These are phyloP conservation scores for Lomographa bimaculata DNA, from an alignment of 2,888 invertebrate species.

Conservation along the genomic window DNA sequence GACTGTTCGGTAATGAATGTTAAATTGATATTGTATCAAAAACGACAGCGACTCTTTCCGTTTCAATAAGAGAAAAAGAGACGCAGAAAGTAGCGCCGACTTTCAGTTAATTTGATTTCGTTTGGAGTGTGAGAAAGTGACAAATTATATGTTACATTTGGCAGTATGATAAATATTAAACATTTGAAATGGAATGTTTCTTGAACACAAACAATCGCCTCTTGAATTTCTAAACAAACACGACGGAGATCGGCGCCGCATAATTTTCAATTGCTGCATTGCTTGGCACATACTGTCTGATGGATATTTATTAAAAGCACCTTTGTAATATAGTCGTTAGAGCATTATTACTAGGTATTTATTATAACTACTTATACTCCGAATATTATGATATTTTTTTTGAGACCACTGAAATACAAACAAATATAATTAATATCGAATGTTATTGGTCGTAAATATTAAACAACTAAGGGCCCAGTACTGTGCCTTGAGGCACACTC, in stretches of 20 bases:
- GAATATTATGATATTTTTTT: too few relatives aligned
- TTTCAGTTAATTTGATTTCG: conserved; percentile 31
- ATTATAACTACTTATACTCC: too few relatives aligned
- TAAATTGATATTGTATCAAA: conserved; percentile 41
- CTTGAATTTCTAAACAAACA: conserved; percentile 47
- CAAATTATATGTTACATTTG: conserved; percentile 44
- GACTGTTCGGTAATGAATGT: conserved; percentile 46
- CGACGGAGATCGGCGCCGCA: conserved; percentile 28
- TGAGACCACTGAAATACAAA: too few relatives aligned
- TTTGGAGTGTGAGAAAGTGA: conserved; percentile 44
- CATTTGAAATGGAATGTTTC: conserved; percentile 38
- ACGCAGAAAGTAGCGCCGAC: conserved; percentile 21
- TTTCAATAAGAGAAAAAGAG: conserved; percentile 15
- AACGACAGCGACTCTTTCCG: conserved; percentile 18
- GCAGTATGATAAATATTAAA: conserved; percentile 37
- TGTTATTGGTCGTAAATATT: too few relatives aligned
- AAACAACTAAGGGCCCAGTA: neutral
- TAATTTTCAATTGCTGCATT: conserved; percentile 27
- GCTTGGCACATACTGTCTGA: conserved; percentile 15
- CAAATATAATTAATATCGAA: too few relatives aligned
- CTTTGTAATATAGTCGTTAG: too few relatives aligned
- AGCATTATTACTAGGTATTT: too few relatives aligned
- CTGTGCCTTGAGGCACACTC: conserved; percentile 1
- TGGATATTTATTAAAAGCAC: conserved; percentile 19
- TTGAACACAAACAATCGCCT: conserved; percentile 37